phyloP scores from a whole-genome alignment of 2,797 vertebrate genomes.

The Rhynchotus rufescens region DNA sequence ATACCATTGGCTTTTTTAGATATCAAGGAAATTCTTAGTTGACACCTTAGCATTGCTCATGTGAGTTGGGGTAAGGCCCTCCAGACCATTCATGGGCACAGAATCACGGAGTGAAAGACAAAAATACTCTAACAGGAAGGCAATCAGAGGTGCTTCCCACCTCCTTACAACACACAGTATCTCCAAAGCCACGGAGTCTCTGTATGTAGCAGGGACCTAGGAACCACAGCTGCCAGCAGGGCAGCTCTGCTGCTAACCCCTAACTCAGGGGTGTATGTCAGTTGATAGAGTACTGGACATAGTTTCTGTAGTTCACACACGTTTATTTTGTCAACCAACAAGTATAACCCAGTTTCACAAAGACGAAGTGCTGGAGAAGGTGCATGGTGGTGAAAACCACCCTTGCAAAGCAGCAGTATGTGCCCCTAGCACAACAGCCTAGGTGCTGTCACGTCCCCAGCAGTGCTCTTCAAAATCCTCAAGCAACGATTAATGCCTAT shows the following conservation, averaged over 20 bases:
- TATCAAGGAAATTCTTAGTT: background rate
- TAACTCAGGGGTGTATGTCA: background rate
- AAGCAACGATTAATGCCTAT: background rate
- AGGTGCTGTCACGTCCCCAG: background rate
- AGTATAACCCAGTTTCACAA: background rate
- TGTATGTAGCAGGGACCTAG: background rate
- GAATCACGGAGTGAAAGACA: background rate
- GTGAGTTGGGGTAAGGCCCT: background rate
- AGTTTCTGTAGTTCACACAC: background rate
- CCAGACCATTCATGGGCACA: background rate
- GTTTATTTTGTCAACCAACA: background rate
- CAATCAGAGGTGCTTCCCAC: background rate
- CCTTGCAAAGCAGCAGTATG: background rate
- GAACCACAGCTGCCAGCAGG: background rate
- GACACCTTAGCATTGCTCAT: background rate
- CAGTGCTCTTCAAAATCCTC: background rate
- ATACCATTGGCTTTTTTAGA: background rate
- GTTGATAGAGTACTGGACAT: background rate
- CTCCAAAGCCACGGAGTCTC: background rate
- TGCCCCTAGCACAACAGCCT: accelerated
- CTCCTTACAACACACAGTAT: accelerated
- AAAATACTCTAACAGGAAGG: background rate
- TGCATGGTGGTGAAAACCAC: background rate
- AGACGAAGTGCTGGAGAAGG: background rate
- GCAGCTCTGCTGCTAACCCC: background rate